phyloP scores from a whole-genome alignment of 2,888 invertebrate species.

The Trichogramma dendrolimi region DNA sequence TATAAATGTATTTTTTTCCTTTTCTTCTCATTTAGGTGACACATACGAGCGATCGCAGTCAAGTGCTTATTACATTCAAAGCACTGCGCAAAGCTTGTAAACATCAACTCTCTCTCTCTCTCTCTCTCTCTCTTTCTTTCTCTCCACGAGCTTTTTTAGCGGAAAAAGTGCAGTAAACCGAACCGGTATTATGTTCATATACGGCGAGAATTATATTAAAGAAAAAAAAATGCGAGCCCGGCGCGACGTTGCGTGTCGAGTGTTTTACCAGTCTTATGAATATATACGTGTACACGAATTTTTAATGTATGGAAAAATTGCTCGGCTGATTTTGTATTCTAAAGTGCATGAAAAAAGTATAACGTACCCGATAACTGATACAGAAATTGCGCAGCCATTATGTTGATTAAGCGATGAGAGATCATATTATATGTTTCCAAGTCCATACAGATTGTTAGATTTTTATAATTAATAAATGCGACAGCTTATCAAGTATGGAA shows the following conservation, averaged over 20 bases:
- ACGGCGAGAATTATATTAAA: neutral
- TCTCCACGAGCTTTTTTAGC: neutral
- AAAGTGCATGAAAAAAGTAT: neutral
- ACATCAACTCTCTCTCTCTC: neutral
- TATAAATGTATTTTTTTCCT: no score
- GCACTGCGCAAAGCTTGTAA: constrained; percentile 9
- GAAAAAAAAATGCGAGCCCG: neutral
- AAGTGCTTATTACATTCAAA: constrained; percentile 1
- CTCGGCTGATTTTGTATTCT: neutral
- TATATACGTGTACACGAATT: neutral
- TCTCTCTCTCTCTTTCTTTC: constrained; percentile 7
- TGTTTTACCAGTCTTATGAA: constrained; percentile 10
- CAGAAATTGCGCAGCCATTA: constrained; percentile 24
- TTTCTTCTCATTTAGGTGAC: constrained; percentile 12
- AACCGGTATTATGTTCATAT: neutral
- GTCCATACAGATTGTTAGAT: constrained; percentile 11
- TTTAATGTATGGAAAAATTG: no score
- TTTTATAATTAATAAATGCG: constrained; percentile 28
- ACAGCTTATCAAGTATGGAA: constrained; percentile 2
- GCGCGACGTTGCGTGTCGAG: constrained; percentile 18
- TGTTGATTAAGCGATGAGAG: constrained; percentile 25
- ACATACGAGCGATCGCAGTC: neutral
- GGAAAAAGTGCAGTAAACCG: constrained; percentile 1
- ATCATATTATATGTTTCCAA: neutral
- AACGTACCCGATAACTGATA: constrained; percentile 18